Percentiles rank a stretch among this genome's conserved stretches.
These are phyloP conservation scores for Pollenia amentaria DNA, from an alignment of 2,888 invertebrate species.

Conservation along the genomic window DNA sequence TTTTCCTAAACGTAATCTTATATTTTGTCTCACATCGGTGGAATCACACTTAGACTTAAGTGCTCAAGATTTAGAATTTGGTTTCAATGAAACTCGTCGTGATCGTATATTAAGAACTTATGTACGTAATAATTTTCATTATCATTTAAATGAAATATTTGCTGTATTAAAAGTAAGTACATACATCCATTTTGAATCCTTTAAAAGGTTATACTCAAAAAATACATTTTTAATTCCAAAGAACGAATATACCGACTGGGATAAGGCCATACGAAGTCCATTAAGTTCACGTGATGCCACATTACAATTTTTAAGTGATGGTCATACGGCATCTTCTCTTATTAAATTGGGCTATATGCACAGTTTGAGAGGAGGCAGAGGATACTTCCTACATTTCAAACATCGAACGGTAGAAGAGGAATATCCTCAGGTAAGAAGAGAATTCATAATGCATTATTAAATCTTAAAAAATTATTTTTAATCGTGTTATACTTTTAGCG, in stretches of 20 bases:
- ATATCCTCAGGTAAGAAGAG: constrained; percentile 88
- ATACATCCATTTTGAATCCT: background rate
- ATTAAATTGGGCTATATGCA: constrained; percentile 92
- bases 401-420: constrained; percentile 93
- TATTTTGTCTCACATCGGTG: constrained; percentile 93
- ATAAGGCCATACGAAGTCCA: constrained; percentile 93
- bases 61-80: constrained; percentile 94
- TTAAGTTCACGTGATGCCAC: constrained; percentile 94
- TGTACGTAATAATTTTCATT: constrained; percentile 97
- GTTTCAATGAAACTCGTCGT: constrained; percentile 94
- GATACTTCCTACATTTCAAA: constrained; percentile 94
- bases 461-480: too few species aligned
- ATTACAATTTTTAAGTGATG: constrained; percentile 95
- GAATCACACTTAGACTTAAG: constrained; percentile 93
- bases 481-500: constrained; percentile 85
- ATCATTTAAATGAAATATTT: constrained; percentile 97
- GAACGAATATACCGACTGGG: constrained; percentile 99
- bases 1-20: constrained; percentile 92
- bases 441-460: background rate
- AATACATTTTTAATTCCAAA: constrained; percentile 78
- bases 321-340: constrained; percentile 94
- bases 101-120: constrained; percentile 95
- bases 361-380: constrained; percentile 91
- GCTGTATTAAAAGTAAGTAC: constrained; percentile 89
- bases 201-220: background rate